Conservation (phyloP, 2,888 invertebrate species). For the Xestia ashworthii region DNA sequence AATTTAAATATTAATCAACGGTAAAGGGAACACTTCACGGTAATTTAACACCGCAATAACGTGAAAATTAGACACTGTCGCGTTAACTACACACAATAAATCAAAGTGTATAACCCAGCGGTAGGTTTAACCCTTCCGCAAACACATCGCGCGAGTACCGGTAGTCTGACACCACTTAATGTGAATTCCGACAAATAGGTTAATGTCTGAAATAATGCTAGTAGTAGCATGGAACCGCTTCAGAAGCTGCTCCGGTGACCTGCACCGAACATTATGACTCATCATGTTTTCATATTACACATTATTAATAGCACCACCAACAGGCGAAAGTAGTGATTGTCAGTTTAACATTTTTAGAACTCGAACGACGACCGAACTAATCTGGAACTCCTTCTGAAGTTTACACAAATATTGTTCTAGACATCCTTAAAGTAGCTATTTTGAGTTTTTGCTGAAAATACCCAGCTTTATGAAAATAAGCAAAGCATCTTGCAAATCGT, state of each 20-base stretch:
- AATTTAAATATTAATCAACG: conserved; percentile 5
- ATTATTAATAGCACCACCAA: conserved; percentile 51
- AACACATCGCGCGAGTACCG: conserved; percentile 76
- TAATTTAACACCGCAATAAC: conserved; percentile 34
- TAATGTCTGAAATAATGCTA: conserved; percentile 82
- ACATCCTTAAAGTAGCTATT: conserved; percentile 55
- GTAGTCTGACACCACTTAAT: conserved; percentile 74
- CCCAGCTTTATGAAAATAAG: conserved; percentile 43
- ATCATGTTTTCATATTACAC: conserved; percentile 74
- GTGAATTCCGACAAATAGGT: conserved; percentile 81
- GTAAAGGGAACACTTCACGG: conserved; percentile 10
- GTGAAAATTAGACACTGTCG: conserved; percentile 12
- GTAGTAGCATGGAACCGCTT: conserved; percentile 73
- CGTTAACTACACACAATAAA: conserved; percentile 18
- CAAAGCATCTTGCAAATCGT: conserved; percentile 37
- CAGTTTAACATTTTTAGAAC: conserved; percentile 49
- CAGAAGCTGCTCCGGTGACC: conserved; percentile 80
- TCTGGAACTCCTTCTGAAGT: conserved; percentile 45
- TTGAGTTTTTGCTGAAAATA: conserved; percentile 37
- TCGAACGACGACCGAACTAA: conserved; percentile 46
- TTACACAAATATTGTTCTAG: conserved; percentile 45
- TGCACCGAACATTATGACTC: conserved; percentile 75
- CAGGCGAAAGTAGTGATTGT: conserved; percentile 28
- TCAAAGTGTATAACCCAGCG: conserved; percentile 33
- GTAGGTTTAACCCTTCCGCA: conserved; percentile 75